These are phyloP conservation scores for Sycophaga agraensis DNA, from an alignment of 1,140 invertebrate genomes.

Conservation along the genomic window DNA sequence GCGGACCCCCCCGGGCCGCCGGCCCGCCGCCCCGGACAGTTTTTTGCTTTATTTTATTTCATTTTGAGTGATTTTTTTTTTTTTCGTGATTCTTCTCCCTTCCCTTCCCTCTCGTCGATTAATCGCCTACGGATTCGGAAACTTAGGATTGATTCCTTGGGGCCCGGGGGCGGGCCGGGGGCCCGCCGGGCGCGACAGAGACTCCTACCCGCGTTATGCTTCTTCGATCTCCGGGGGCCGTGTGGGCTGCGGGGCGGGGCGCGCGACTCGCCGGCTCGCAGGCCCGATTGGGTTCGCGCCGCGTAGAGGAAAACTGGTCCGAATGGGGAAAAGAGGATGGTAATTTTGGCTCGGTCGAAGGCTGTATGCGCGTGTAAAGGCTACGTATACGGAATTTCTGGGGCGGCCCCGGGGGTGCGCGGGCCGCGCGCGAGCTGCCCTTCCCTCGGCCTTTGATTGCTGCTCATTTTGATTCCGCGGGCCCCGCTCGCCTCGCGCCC, in stretches of 20 bases:
- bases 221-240: too few species aligned
- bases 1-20: neutral
- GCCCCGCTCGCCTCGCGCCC: neutral
- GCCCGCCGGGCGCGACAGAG: constrained; percentile 46
- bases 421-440: too few species aligned
- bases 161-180: constrained; percentile 39
- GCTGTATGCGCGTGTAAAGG: too few species aligned
- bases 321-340: too few species aligned
- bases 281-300: neutral
- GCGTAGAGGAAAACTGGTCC: too few species aligned
- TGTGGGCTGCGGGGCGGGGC: constrained; percentile 28
- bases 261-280: constrained; percentile 20
- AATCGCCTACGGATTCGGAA: constrained; percentile 34
- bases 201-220: constrained; percentile 61
- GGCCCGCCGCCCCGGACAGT: neutral
- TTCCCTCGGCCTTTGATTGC: too few species aligned
- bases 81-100: constrained; percentile 21
- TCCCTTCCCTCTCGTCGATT: constrained; percentile 29
- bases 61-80: constrained; percentile 24
- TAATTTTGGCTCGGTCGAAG: too few species aligned
- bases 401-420: too few species aligned
- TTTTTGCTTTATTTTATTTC: constrained; percentile 18
- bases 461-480: neutral
- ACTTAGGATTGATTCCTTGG: constrained; percentile 38
- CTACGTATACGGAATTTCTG: too few species aligned